Evolutionary conservation across 2,797 vertebrate species (phyloP), one percentile per base, ranked within the genome.

Genomic region (Muraenolepis orangiensis): DNA sequence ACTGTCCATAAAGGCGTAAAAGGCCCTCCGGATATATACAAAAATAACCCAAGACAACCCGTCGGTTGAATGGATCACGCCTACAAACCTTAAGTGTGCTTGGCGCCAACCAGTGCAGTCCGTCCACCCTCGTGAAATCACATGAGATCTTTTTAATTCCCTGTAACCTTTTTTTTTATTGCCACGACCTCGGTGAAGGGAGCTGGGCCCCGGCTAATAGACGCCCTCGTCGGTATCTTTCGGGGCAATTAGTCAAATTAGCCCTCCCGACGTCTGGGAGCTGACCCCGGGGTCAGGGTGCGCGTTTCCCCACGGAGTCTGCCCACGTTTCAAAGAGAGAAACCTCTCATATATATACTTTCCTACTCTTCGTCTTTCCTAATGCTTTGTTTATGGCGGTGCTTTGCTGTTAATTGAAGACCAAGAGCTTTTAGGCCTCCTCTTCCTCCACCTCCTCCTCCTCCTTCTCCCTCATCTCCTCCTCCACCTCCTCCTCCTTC

Each of bases 201-300:
- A 83, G 84, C 76, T 70, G 82, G 89, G 89, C 88, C 88, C 87
- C 69, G 34, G 51, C 88, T 93, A 93, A 93, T 92, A 88, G 90
- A 90, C 80, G 85, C 85, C 83, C 88, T 91, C 89, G 90, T 92
- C 87, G 87, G 82, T 81, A 85, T 86, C 79, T 91, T 81, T 85
- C 87, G 77, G 88, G 86, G 83, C 91, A 93, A 93, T 94, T 93
- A 93, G 90, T 82, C 61, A 61, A 91, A 91, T 92, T 93, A 92
- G 84, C 80, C 82, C 81, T 88, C 80, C 89, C 85, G 85, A 86
- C 86, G 82, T 90, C 87, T 86, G 82, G 80, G 80, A 86, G 84
- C 82, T 90, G 90, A 92, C 90, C 90, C 81, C 38, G 38, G 85
- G 84, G 84, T 86, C 69, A 72, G 79, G 84, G 77, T 86, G 82